phyloP scores from a whole-genome alignment of 2,797 vertebrate species.

The Brotula barbata region DNA sequence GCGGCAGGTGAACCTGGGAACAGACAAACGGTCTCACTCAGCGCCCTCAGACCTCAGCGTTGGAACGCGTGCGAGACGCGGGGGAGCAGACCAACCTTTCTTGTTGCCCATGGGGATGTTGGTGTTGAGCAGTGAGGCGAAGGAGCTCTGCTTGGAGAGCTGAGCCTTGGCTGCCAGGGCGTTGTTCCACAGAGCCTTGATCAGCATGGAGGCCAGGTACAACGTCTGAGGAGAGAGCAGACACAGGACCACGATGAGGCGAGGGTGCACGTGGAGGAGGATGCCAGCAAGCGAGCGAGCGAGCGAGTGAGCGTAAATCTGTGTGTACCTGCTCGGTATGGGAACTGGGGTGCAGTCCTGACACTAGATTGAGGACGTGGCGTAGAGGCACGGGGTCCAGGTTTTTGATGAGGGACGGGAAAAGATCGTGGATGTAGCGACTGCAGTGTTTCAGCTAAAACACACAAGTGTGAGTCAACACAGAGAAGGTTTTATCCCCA shows the following conservation, averaged over 20 bases:
- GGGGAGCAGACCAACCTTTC: conserved; percentile 82
- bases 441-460: conserved; percentile 96
- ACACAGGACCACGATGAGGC: too few species aligned
- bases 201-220: conserved; percentile 98
- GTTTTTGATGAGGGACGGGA: conserved; percentile 98
- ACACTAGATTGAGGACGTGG: conserved; percentile 96
- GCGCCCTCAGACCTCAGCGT: conserved; percentile 1
- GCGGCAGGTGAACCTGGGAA: conserved; percentile 90
- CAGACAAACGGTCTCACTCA: too few species aligned
- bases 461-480: too few species aligned
- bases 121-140: conserved; percentile 96
- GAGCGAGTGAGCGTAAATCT: conserved; percentile 11
- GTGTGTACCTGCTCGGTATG: conserved; percentile 93
- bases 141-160: conserved; percentile 98
- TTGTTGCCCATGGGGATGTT: conserved; percentile 97
- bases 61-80: too few species aligned
- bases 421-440: conserved; percentile 98
- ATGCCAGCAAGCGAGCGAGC: neutral
- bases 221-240: conserved; percentile 81
- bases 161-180: conserved; percentile 96
- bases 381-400: conserved; percentile 97
- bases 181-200: conserved; percentile 99
- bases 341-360: conserved; percentile 93
- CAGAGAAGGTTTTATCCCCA: too few species aligned
- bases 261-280: too few species aligned